A percentile compares a stretch with the other conserved stretches of the same genome.
Evolutionary conservation across 35 echinoderm and acorn worm species (phyloP).

Genomic region (Eucidaris tribuloides): DNA sequence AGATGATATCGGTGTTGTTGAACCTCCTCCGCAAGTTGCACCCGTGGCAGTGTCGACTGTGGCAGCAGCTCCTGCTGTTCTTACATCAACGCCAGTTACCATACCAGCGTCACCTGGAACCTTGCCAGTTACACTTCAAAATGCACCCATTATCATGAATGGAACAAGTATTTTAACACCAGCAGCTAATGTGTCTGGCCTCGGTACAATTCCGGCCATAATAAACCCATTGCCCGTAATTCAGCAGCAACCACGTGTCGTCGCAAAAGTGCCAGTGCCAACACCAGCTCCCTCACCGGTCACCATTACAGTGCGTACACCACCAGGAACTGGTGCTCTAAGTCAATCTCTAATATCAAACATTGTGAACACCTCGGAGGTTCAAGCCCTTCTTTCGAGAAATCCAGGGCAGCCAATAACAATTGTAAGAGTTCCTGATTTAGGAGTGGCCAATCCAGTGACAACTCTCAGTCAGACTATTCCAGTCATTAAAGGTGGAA

Average conservation of each 20-base stretch:
- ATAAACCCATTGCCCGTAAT: background rate
- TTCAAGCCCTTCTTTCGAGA: conserved; percentile 65
- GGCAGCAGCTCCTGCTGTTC: background rate
- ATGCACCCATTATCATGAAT: background rate
- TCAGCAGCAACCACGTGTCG: background rate
- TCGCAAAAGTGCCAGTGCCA: background rate
- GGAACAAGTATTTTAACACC: background rate
- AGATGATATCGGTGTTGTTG: conserved; percentile 7
- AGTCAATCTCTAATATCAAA: conserved; percentile 77
- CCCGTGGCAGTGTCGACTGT: background rate
- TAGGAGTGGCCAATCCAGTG: too few relatives aligned
- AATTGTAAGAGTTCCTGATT: conserved; percentile 85
- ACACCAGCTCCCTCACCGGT: conserved; percentile 30
- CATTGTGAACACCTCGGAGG: conserved; percentile 85
- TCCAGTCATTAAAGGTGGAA: too few relatives aligned
- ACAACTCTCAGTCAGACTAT: too few relatives aligned
- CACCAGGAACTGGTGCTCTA: conserved; percentile 57
- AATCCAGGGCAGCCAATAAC: conserved; percentile 96
- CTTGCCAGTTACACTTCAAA: background rate
- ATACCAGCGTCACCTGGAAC: background rate
- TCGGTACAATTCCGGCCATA: background rate
- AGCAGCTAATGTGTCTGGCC: background rate
- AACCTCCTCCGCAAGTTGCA: background rate
- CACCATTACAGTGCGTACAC: conserved; percentile 52
- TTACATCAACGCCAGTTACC: background rate